phyloP scores from a whole-genome alignment of 2,888 invertebrate genomes.

The Molanna angustata region DNA sequence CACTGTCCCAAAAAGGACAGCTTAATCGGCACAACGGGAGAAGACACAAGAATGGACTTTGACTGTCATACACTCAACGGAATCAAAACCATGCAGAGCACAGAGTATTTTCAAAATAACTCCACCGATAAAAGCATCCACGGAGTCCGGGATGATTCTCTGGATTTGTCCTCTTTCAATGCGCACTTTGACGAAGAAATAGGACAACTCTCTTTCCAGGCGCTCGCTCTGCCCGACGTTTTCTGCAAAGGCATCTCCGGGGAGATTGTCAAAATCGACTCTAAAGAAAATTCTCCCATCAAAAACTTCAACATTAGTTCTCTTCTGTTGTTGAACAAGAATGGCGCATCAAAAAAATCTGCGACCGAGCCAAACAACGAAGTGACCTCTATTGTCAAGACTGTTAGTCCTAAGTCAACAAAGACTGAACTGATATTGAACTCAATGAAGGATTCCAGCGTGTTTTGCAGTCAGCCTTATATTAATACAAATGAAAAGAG shows the following conservation, averaged over 20 bases:
- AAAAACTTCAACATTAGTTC: slow-evolving; percentile 21
- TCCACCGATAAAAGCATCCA: slow-evolving; percentile 5
- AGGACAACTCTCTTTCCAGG: slow-evolving; percentile 20
- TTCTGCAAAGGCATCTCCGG: slow-evolving; percentile 12
- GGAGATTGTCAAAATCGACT: slow-evolving; percentile 14
- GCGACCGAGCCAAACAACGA: no score
- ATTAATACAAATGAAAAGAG: not conserved
- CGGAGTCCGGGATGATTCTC: slow-evolving; percentile 15
- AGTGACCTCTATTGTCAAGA: slow-evolving; percentile 7
- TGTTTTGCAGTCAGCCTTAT: slow-evolving; percentile 8
- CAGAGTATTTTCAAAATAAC: slow-evolving; percentile 6
- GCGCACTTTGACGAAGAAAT: slow-evolving; percentile 24
- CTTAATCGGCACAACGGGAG: slow-evolving; percentile 15
- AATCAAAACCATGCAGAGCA: slow-evolving; percentile 1
- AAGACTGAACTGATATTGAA: not conserved
- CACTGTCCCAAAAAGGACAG: slow-evolving; percentile 22
- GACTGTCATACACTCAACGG: slow-evolving; percentile 4
- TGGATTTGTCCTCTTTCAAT: slow-evolving; percentile 16
- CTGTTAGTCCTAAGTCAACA: slow-evolving; percentile 4
- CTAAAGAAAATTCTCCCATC: slow-evolving; percentile 18
- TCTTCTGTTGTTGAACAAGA: slow-evolving; percentile 12
- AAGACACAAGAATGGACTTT: slow-evolving; percentile 9
- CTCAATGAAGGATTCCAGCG: not conserved
- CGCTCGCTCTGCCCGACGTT: slow-evolving; percentile 15
- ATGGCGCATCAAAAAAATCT: slow-evolving; percentile 11